Evolutionary conservation across 2,113 vertebrate species (phyloP).

Genomic region (Oreochromis spilurus): DNA sequence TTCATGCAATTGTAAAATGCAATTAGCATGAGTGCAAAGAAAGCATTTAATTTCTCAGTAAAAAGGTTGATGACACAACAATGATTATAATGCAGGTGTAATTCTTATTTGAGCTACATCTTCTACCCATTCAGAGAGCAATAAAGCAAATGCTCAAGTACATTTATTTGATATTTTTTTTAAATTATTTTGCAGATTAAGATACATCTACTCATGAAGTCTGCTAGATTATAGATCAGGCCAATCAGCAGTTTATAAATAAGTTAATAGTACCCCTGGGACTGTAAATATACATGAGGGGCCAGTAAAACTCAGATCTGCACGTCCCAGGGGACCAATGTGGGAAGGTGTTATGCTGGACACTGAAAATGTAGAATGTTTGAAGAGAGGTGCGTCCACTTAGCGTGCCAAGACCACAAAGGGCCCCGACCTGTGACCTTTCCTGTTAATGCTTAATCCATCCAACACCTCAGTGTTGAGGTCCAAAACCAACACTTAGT

Average conservation of each 20-base stretch:
- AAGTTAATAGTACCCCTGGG: not conserved
- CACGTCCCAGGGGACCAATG: not conserved
- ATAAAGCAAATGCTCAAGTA: too few species aligned
- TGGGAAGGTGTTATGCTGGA: not conserved
- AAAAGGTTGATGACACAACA: not conserved
- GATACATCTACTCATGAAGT: not conserved
- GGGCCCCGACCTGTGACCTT: constrained; percentile 34
- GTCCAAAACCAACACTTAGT: not conserved
- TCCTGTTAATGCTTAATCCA: constrained; percentile 49
- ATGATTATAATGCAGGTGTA: not conserved
- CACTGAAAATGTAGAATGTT: not conserved
- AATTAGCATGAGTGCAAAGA: not conserved
- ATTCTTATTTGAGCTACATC: not conserved
- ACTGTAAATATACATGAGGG: not conserved
- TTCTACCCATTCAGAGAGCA: not conserved
- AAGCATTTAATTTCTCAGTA: not conserved
- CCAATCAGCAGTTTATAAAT: not conserved
- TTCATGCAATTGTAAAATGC: not conserved
- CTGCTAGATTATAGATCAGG: not conserved
- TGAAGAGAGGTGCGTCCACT: not conserved
- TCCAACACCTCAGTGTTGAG: not conserved
- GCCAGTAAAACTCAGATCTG: not conserved
- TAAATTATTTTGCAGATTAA: not conserved
- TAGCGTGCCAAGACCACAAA: constrained; percentile 11
- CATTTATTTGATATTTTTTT: not conserved